phyloP scores from a whole-genome alignment of 2,113 vertebrate species.

The Scomber japonicus region DNA sequence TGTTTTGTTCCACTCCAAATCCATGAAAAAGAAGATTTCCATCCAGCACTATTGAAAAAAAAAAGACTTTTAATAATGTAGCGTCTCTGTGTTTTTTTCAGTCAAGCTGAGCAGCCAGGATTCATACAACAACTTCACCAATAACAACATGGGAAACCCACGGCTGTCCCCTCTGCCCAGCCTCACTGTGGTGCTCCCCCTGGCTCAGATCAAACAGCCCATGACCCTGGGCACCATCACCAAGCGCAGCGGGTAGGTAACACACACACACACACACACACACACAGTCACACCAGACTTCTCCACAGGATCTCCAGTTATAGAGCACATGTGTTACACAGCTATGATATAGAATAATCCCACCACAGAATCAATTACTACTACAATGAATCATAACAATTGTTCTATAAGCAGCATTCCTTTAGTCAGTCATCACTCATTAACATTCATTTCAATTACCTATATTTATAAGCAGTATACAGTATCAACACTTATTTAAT shows the following conservation, averaged over 20 bases:
- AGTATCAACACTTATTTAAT: no score
- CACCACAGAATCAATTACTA: conserved; percentile 9
- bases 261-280: conserved; percentile 8
- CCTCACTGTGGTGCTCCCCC: conserved; percentile 91
- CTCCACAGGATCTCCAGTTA: background rate
- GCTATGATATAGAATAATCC: background rate
- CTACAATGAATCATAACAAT: background rate
- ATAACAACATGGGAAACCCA: conserved; percentile 96
- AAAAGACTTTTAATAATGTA: background rate
- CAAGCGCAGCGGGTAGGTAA: conserved; percentile 94
- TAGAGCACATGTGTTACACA: conserved; percentile 18
- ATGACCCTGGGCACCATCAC: conserved; percentile 98
- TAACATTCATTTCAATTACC: no score
- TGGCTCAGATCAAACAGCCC: conserved; percentile 98
- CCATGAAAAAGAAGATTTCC: background rate
- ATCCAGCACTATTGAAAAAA: background rate
- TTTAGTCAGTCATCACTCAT: background rate
- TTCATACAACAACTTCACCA: conserved; percentile 95
- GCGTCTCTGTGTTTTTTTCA: conserved; percentile 57
- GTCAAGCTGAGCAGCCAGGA: conserved; percentile 93
- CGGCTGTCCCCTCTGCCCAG: conserved; percentile 93
- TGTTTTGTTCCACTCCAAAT: conserved; percentile 3
- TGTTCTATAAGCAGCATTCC: background rate
- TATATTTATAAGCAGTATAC: no score
- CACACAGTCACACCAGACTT: background rate